phyloP scores from a whole-genome alignment of 2,888 invertebrate species.

The Melipona beecheii region DNA sequence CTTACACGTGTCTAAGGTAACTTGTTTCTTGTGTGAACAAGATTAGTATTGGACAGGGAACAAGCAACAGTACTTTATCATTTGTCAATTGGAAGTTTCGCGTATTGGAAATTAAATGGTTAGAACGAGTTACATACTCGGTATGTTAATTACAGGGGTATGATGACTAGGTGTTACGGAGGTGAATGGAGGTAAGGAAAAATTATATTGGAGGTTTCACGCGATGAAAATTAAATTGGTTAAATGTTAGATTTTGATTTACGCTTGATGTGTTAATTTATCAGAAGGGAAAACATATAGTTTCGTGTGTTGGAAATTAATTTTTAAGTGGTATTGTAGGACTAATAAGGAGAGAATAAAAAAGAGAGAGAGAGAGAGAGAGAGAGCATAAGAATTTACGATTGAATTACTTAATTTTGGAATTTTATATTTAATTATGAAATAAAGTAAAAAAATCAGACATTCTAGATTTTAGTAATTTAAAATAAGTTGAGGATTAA shows the following conservation, averaged over 20 bases:
- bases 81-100: neutral
- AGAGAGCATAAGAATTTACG: too few relatives aligned
- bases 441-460: too few relatives aligned
- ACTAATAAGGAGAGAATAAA: too few relatives aligned
- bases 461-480: too few relatives aligned
- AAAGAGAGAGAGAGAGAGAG: too few relatives aligned
- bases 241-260: neutral
- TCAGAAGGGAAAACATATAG: too few relatives aligned
- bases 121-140: neutral
- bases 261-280: too few relatives aligned
- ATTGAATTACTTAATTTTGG: too few relatives aligned
- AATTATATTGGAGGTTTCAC: neutral
- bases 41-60: neutral
- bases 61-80: neutral
- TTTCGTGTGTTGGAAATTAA: too few relatives aligned
- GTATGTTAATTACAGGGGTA: neutral
- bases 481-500: too few relatives aligned
- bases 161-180: neutral
- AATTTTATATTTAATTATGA: too few relatives aligned
- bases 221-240: neutral
- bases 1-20: constrained; percentile 29
- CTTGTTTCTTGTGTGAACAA: neutral
- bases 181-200: neutral
- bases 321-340: too few relatives aligned
- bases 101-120: neutral